phyloP scores from a whole-genome alignment of 1,140 invertebrate species.

The Piezodorus guildinii region DNA sequence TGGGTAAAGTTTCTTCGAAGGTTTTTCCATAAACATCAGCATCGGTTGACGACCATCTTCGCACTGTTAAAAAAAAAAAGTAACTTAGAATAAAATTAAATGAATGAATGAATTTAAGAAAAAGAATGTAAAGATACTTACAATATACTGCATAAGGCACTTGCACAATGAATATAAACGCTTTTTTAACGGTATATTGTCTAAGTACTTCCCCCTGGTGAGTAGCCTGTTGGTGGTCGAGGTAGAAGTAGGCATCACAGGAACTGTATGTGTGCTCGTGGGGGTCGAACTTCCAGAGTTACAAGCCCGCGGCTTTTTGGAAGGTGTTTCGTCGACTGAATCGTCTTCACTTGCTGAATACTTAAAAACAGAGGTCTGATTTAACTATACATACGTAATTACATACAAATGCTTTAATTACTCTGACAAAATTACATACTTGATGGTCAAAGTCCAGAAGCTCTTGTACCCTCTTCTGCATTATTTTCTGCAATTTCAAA shows the following conservation, averaged over 20 bases:
- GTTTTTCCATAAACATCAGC: slow-evolving; percentile 90
- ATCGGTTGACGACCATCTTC: slow-evolving; percentile 75
- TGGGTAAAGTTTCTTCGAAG: slow-evolving; percentile 87
- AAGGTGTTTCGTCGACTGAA: slow-evolving; percentile 27
- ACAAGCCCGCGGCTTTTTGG: slow-evolving; percentile 2
- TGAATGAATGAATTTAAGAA: not conserved
- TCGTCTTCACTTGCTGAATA: slow-evolving; percentile 32
- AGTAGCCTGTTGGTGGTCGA: slow-evolving; percentile 39
- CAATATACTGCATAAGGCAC: slow-evolving; percentile 62
- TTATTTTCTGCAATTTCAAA: slow-evolving; percentile 65
- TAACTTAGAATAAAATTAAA: not conserved
- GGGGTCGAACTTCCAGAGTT: not conserved
- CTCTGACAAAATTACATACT: slow-evolving; percentile 18
- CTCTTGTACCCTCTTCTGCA: slow-evolving; percentile 77
- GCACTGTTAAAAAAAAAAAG: slow-evolving; percentile 40
- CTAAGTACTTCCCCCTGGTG: slow-evolving; percentile 44
- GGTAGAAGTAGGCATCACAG: slow-evolving; percentile 27
- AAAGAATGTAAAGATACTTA: slow-evolving; percentile 35
- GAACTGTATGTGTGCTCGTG: not conserved
- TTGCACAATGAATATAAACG: slow-evolving; percentile 60
- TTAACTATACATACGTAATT: not conserved
- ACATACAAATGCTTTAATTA: not conserved
- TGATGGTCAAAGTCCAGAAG: slow-evolving; percentile 53
- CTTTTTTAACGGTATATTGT: slow-evolving; percentile 56
- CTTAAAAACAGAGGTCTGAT: slow-evolving; percentile 16